Conservation (phyloP, 1,140 invertebrate species). For the Galendromus occidentalis region DNA sequence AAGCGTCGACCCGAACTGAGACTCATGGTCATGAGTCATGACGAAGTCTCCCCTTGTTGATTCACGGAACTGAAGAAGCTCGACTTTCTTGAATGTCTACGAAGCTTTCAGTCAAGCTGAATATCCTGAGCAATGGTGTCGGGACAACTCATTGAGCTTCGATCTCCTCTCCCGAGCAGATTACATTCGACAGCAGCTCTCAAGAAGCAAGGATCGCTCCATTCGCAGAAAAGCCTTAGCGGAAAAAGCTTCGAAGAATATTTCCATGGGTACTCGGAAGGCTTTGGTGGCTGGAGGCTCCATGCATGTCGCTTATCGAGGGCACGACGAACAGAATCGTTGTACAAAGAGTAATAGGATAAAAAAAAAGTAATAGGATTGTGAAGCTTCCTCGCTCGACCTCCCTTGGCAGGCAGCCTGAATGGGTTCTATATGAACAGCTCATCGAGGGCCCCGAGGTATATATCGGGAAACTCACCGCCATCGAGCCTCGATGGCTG, state of each 20-base stretch:
- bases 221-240: constrained; percentile 78
- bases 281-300: constrained; percentile 94
- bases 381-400: constrained; percentile 97
- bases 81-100: constrained; percentile 79
- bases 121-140: constrained; percentile 95
- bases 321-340: constrained; percentile 82
- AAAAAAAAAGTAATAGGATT: constrained; percentile 95
- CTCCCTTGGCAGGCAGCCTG: constrained; percentile 94
- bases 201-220: constrained; percentile 75
- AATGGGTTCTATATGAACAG: constrained; percentile 99
- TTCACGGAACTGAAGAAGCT: constrained; percentile 97
- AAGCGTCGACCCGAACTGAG: constrained; percentile 83
- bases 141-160: constrained; percentile 98
- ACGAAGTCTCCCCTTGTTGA: constrained; percentile 92
- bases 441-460: constrained; percentile 98
- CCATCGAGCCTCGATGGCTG: constrained; percentile 78
- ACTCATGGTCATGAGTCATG: constrained; percentile 97
- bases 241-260: constrained; percentile 92
- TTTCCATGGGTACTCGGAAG: constrained; percentile 96
- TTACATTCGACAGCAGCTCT: constrained; percentile 58
- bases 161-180: constrained; percentile 83
- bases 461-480: constrained; percentile 94
- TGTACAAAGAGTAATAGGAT: constrained; percentile 99
- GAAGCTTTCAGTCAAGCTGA: constrained; percentile 89
- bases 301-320: constrained; percentile 96